A percentile compares a stretch with the other conserved stretches of the same genome.
These are phyloP conservation scores for Trissoscelio sp. DNA, from an alignment of 2,888 invertebrate species.

Conservation along the genomic window DNA sequence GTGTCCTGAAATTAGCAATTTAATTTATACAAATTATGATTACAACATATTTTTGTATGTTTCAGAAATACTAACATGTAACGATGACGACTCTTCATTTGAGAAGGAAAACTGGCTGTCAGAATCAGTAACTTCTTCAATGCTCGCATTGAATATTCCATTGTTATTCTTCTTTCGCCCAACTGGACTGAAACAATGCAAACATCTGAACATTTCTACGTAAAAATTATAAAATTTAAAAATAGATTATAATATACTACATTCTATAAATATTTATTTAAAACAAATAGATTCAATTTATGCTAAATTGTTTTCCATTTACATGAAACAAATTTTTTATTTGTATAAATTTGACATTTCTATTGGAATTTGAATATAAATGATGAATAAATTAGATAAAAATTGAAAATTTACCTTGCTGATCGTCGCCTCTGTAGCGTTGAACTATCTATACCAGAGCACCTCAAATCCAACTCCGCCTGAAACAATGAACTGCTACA, in stretches of 20 bases:
- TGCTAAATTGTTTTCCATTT: too few species aligned
- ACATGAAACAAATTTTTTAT: too few species aligned
- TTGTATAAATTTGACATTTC: too few species aligned
- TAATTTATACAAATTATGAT: too few species aligned
- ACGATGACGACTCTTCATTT: constrained; percentile 81
- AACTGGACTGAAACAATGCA: constrained; percentile 81
- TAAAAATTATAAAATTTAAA: neutral
- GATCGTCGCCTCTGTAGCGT: constrained; percentile 77
- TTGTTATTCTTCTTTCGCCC: constrained; percentile 82
- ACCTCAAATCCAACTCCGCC: constrained; percentile 81
- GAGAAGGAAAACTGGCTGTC: constrained; percentile 82
- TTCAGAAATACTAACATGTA: constrained; percentile 80
- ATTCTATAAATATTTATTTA: too few species aligned
- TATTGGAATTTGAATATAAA: too few species aligned
- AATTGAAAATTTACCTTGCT: constrained; percentile 77
- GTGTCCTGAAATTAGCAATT: constrained; percentile 74
- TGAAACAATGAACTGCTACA: constrained; percentile 80
- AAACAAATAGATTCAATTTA: too few species aligned
- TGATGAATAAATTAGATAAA: too few species aligned
- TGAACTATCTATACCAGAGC: constrained; percentile 79
- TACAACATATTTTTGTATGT: too few species aligned
- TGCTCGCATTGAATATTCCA: constrained; percentile 79
- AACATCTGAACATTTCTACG: constrained; percentile 68
- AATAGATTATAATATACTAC: too few species aligned
- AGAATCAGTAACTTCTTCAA: constrained; percentile 81